Conservation (phyloP, 2,113 vertebrate species). For the Oncorhynchus tshawytscha region DNA sequence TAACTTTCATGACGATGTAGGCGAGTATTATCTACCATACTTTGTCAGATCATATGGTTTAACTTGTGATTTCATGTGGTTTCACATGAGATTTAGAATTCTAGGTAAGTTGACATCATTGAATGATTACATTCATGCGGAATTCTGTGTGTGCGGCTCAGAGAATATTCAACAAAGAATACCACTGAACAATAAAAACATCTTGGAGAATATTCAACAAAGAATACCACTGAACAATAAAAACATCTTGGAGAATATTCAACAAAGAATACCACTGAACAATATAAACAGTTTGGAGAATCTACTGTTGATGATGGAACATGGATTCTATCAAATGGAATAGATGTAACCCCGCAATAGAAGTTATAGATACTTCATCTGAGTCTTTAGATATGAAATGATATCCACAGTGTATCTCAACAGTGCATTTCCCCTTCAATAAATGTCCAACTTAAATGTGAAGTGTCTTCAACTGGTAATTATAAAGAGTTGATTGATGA, state of each 20-base stretch:
- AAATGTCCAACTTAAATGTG: not conserved
- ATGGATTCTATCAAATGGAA: not conserved
- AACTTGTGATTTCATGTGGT: not conserved
- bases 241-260: not conserved
- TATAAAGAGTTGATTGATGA: not conserved
- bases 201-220: too few relatives aligned
- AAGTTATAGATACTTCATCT: not conserved
- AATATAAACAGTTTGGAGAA: not conserved
- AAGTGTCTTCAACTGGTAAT: not conserved
- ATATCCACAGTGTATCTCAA: not conserved
- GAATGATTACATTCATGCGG: too few relatives aligned
- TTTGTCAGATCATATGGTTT: not conserved
- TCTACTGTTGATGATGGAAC: not conserved
- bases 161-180: not conserved
- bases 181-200: not conserved
- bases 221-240: not conserved
- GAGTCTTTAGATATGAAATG: not conserved
- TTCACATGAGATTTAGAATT: too few relatives aligned
- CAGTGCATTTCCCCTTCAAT: not conserved
- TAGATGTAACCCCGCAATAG: not conserved
- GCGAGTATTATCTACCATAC: not conserved
- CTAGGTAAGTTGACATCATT: too few relatives aligned
- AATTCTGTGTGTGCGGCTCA: too few relatives aligned
- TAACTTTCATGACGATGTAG: slow-evolving; percentile 22
- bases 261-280: not conserved